A percentile compares a stretch with the other conserved stretches of the same genome.
Conservation (phyloP, 2,797 vertebrate species). For the Rhinoraja longicauda region DNA sequence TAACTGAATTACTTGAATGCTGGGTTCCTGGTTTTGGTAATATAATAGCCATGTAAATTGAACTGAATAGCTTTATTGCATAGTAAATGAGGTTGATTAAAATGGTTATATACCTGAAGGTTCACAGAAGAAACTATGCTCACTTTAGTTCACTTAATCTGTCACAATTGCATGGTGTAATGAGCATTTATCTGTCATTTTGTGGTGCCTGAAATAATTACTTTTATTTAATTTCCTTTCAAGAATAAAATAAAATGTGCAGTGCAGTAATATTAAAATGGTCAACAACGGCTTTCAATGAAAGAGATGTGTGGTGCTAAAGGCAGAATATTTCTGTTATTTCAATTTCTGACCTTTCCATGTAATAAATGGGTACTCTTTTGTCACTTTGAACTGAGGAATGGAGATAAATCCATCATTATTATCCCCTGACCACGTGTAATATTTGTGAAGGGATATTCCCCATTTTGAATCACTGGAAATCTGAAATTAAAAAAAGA, state of each 20-base stretch:
- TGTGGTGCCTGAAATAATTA: background rate
- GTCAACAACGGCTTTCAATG: background rate
- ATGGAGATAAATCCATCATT: background rate
- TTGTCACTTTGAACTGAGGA: background rate
- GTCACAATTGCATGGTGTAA: background rate
- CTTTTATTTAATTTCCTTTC: background rate
- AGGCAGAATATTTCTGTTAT: background rate
- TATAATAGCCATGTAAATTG: no score
- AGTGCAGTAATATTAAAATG: background rate
- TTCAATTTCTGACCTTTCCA: background rate
- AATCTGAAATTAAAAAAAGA: no score
- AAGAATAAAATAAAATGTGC: no score
- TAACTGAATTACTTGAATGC: background rate
- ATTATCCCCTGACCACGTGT: background rate
- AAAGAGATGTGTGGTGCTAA: background rate
- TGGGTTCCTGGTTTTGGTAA: background rate
- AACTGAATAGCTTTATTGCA: background rate
- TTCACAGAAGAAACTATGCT: background rate
- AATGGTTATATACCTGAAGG: background rate
- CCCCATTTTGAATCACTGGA: background rate
- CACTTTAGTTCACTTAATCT: background rate
- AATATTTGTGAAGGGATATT: background rate
- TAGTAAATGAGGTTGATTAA: background rate
- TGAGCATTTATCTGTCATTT: background rate
- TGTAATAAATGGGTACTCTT: background rate